Evolutionary conservation across 2,797 vertebrate genomes (phyloP), one percentile per base, ranked within the genome.

Genomic region (Euphonia xanthogaster): DNA sequence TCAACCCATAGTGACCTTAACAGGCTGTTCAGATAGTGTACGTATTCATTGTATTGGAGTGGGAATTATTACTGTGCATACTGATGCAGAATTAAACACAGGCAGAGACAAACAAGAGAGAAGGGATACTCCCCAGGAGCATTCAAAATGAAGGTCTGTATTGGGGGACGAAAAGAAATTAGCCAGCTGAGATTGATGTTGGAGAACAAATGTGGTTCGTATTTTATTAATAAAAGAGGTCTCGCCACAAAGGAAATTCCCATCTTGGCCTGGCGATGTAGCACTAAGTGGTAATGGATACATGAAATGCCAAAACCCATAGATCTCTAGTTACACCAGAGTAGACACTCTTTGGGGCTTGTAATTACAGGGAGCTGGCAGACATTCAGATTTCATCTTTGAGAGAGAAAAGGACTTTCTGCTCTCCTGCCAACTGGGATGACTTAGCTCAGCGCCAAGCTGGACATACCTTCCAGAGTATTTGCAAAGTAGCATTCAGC

Each of bases 211-310:
- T 55, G 50, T 66, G 50, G 81, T 88, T 90, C 1, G 0, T 66
- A 81, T 96, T 95, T 96, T 96, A 93, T 90, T 93, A 96, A 92
- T 91, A 91, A 90, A 89, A 83, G 70, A 93, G 78, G 66, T 86
- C 60, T 94, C 60, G 51, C 83, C 88, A 86, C 86, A 94, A 93
- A 96, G 66, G 90, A 94, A 93, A 93, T 97, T 94, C 95, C 88
- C 90, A 84, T 92, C 76, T 73, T 73, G 90, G 95, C 63, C 76
- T 66, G 66, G 55, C 28, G 23, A 86, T 86, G 76, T 37, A 93
- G 62, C 44, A 63, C 86, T 94, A 92, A 94, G 88, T 90, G 73
- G 94, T 93, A 95, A 95, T 15, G 76, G 90, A 97, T 95, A 93
- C 60, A 62, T 31, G 54, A 90, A 93, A 86, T 90, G 75, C 91